Percentiles rank a stretch among this genome's conserved stretches.
Conservation (phyloP, 2,797 vertebrate genomes). For the Cygnus olor region DNA sequence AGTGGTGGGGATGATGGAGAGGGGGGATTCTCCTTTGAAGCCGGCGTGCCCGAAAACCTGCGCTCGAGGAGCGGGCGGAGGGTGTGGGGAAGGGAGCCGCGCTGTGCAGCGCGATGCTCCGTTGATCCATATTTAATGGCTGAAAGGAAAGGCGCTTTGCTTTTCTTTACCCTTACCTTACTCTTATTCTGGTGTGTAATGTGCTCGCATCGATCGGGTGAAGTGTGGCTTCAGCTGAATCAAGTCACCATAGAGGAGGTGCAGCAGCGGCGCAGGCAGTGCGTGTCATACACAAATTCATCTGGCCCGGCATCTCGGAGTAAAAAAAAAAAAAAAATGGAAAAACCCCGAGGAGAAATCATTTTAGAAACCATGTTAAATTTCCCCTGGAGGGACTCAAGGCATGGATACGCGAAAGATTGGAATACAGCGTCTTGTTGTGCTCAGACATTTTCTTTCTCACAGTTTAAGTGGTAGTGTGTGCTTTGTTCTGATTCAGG, state of each 20-base stretch:
- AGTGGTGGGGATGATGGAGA: too few species aligned
- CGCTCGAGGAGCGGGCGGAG: conserved; percentile 45
- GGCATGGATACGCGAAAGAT: background rate
- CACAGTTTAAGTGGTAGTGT: background rate
- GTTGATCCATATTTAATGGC: conserved; percentile 78
- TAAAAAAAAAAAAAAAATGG: background rate
- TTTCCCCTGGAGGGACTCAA: conserved; percentile 1
- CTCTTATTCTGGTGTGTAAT: conserved; percentile 60
- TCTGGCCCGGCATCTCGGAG: background rate
- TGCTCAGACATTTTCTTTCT: background rate
- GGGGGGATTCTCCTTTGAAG: background rate
- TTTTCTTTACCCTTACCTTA: conserved; percentile 54
- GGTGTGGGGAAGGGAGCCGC: conserved; percentile 15
- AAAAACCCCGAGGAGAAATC: background rate
- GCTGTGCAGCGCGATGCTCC: conserved; percentile 48
- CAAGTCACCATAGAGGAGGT: conserved; percentile 64
- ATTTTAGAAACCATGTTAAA: conserved; percentile 45
- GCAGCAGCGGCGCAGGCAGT: conserved; percentile 38
- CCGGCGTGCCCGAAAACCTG: conserved; percentile 47
- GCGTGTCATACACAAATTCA: background rate
- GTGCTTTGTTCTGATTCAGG: conserved; percentile 34
- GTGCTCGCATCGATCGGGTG: conserved; percentile 71
- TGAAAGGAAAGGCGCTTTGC: conserved; percentile 72
- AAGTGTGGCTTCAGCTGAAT: conserved; percentile 59
- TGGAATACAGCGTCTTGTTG: background rate